A percentile compares a stretch with the other conserved stretches of the same genome.
Conservation (phyloP, 37 sponge, comb jelly and placozoan species). For the Diacarnus erythraeanus region DNA sequence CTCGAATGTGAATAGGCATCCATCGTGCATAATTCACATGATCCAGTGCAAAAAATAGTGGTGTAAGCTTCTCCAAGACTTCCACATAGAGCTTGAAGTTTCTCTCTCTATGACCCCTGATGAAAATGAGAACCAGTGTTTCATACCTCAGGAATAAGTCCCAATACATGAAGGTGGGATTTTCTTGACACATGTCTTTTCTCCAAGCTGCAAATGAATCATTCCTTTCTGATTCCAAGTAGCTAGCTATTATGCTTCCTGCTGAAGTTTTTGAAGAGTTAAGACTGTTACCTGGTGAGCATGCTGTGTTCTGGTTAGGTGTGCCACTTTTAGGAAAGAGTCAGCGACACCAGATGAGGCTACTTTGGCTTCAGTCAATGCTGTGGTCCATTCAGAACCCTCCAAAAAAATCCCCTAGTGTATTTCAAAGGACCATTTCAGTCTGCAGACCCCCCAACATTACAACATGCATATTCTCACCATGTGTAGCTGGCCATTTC, state of each 20-base stretch:
- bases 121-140: constrained; percentile 14
- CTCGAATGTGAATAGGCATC: constrained; percentile 20
- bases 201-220: background rate
- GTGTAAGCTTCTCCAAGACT: constrained; percentile 12
- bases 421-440: background rate
- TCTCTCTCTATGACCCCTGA: constrained; percentile 19
- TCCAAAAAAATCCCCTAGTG: background rate
- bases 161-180: constrained; percentile 22
- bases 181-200: background rate
- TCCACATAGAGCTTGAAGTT: constrained; percentile 20
- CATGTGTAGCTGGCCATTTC: too few species aligned
- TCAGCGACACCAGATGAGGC: background rate
- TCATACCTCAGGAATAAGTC: constrained; percentile 13
- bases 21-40: constrained; percentile 21
- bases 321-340: background rate
- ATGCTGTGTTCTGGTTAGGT: background rate
- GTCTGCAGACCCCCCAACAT: background rate
- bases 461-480: background rate
- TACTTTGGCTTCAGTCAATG: background rate
- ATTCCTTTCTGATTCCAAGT: background rate
- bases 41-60: constrained; percentile 7
- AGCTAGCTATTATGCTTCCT: background rate
- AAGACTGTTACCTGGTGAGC: background rate
- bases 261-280: background rate
- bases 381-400: background rate